Conservation (phyloP, 2,113 vertebrate species). For the Pluvianellus socialis region DNA sequence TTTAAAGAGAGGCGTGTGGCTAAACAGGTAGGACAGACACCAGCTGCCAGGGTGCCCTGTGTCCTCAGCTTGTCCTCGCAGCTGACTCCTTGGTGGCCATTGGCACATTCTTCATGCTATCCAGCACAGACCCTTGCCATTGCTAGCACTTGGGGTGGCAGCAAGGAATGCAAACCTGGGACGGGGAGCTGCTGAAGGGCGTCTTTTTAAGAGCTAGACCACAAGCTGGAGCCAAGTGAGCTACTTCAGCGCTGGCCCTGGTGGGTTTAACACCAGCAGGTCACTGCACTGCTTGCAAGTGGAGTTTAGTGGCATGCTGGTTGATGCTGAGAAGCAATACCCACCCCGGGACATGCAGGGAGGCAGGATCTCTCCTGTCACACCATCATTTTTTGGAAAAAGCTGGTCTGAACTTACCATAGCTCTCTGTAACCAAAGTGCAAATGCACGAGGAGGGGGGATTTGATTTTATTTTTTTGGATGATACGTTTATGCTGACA, state of each 20-base stretch:
- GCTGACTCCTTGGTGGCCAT: background rate
- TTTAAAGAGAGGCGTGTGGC: background rate
- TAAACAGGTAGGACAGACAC: slow-evolving; percentile 30
- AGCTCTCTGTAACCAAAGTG: background rate
- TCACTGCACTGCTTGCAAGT: fast-evolving
- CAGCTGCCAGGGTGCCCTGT: background rate
- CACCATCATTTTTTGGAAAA: background rate
- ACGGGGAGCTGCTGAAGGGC: background rate
- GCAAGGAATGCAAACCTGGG: background rate
- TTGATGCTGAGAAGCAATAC: background rate
- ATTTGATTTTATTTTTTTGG: background rate
- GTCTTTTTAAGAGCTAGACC: background rate
- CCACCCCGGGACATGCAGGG: fast-evolving
- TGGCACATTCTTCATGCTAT: background rate
- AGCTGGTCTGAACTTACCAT: background rate
- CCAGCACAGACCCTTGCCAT: background rate
- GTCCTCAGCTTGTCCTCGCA: background rate
- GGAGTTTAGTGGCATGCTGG: background rate
- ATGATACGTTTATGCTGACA: background rate
- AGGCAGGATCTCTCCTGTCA: background rate
- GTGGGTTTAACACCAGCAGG: background rate
- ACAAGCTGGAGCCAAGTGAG: background rate
- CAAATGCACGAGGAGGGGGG: background rate
- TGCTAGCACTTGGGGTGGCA: background rate
- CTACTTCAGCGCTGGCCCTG: background rate